Conservation (phyloP, 2,888 invertebrate genomes). For the Ectobius pallidus region DNA sequence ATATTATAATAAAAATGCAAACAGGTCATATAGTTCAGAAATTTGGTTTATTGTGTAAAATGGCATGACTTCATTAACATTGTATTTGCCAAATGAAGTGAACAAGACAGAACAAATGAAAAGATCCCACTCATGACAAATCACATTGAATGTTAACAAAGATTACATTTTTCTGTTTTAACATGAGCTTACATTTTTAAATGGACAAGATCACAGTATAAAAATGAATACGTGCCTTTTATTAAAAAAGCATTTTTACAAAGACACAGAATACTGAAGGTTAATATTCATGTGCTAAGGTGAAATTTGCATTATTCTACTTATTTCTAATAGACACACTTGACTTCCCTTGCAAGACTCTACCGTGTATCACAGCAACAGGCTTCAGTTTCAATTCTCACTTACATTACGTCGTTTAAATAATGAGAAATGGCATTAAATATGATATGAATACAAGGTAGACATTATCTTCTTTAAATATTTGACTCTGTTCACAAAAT, state of each 20-base stretch:
- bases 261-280: conserved; percentile 13
- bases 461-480: too few species aligned
- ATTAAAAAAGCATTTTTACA: not conserved
- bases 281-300: not conserved
- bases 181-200: not conserved
- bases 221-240: not conserved
- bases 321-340: not conserved
- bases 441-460: too few species aligned
- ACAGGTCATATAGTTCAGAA: not conserved
- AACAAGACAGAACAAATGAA: not conserved
- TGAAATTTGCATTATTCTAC: not conserved
- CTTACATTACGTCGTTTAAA: too few species aligned
- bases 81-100: not conserved
- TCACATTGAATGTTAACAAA: not conserved
- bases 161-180: too few species aligned
- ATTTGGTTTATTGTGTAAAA: conserved; percentile 20
- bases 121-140: not conserved
- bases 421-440: too few species aligned
- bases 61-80: not conserved
- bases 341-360: too few species aligned
- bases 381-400: too few species aligned
- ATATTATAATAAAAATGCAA: too few species aligned
- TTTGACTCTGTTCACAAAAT: too few species aligned
- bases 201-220: conserved; percentile 6
- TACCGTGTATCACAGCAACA: too few species aligned